Conservation (phyloP, 1,140 invertebrate genomes). For the Drosophila parabipectinata region DNA sequence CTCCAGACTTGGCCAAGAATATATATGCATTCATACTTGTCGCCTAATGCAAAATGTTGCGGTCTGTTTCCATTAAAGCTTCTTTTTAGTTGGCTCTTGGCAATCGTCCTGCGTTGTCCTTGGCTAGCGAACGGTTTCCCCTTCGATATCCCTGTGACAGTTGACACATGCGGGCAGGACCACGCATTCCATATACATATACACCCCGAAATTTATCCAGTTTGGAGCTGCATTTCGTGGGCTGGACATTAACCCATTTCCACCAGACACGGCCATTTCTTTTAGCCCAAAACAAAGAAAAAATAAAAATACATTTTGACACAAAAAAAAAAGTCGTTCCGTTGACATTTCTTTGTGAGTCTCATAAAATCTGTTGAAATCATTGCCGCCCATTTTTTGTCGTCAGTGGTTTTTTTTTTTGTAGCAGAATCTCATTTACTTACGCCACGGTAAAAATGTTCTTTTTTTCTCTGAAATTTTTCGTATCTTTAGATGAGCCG, state of each 20-base stretch:
- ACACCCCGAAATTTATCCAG: neutral
- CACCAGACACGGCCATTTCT: constrained; percentile 17
- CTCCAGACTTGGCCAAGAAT: constrained; percentile 5
- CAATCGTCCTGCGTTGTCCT: constrained; percentile 59
- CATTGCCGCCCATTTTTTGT: constrained; percentile 20
- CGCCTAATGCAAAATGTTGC: constrained; percentile 75
- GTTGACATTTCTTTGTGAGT: constrained; percentile 64
- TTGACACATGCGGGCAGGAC: constrained; percentile 34
- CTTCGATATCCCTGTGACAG: constrained; percentile 61
- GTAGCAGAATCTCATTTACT: constrained; percentile 42
- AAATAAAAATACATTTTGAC: constrained; percentile 56
- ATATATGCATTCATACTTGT: neutral
- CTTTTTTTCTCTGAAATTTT: constrained; percentile 8
- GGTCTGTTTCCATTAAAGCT: constrained; percentile 70
- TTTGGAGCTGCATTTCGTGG: constrained; percentile 24
- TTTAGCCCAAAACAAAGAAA: constrained; percentile 11
- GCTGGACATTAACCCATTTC: constrained; percentile 74
- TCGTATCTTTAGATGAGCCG: constrained; percentile 63
- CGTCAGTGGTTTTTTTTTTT: constrained; percentile 8
- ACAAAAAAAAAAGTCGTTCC: constrained; percentile 22
- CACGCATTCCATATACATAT: neutral
- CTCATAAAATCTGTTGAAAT: constrained; percentile 54
- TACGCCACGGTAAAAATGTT: constrained; percentile 29
- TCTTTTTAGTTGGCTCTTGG: constrained; percentile 49
- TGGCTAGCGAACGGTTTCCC: constrained; percentile 51